These are phyloP conservation scores for Choloepus didactylus DNA, from an alignment of 2,797 vertebrate genomes.

Conservation along the genomic window DNA sequence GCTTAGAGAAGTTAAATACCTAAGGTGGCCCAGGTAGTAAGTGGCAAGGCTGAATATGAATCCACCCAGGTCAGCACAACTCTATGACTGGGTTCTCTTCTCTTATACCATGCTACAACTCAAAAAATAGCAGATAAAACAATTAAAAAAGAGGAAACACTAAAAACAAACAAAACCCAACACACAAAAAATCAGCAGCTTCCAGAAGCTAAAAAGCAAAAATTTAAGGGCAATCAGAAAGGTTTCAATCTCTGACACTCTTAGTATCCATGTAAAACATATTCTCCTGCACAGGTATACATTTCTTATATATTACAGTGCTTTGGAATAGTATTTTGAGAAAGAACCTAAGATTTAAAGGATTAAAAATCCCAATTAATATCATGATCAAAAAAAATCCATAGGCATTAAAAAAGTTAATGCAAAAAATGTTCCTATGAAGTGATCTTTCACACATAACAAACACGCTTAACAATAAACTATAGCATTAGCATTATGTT, in stretches of 20 bases:
- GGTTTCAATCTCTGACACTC: not conserved
- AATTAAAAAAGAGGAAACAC: not conserved
- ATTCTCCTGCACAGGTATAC: not conserved
- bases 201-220: not conserved
- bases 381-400: not conserved
- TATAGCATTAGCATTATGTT: not conserved
- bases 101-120: not conserved
- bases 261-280: not conserved
- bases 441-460: not conserved
- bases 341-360: not conserved
- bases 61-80: not conserved
- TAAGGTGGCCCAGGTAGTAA: not conserved
- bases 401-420: not conserved
- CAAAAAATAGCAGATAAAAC: not conserved
- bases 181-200: not conserved
- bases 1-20: not conserved
- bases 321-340: not conserved
- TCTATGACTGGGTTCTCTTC: not conserved
- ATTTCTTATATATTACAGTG: not conserved
- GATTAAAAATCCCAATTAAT: not conserved
- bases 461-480: not conserved
- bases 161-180: not conserved
- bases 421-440: not conserved
- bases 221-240: conserved; percentile 13
- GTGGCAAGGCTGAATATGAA: not conserved